Percentiles rank a stretch among this genome's conserved stretches.
Evolutionary conservation across 2,888 invertebrate species (phyloP).

Genomic region (Nowickia ferox): DNA sequence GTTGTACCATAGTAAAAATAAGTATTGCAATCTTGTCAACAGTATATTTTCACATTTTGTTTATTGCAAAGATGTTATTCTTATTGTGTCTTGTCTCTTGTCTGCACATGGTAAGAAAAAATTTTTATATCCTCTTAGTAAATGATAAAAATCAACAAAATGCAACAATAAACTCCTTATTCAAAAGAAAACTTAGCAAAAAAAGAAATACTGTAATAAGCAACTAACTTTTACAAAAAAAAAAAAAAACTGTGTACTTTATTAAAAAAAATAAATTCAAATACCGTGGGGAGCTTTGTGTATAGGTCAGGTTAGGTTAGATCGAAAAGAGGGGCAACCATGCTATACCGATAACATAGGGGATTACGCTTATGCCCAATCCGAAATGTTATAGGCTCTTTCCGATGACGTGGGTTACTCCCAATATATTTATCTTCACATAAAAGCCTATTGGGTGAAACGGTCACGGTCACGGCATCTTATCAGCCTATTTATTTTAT

Average conservation of each 20-base stretch:
- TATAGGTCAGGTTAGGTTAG: no score
- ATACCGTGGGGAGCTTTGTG: neutral
- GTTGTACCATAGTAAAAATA: slow-evolving; percentile 1
- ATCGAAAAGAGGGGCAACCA: no score
- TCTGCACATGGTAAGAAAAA: slow-evolving; percentile 16
- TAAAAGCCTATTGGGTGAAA: no score
- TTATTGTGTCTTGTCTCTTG: slow-evolving; percentile 14
- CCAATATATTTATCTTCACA: no score
- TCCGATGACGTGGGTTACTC: no score
- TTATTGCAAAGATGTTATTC: slow-evolving; percentile 23
- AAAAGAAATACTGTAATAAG: neutral
- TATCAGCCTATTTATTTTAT: no score
- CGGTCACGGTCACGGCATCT: no score
- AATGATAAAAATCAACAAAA: slow-evolving; percentile 69
- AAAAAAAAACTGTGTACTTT: neutral
- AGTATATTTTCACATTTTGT: slow-evolving; percentile 35
- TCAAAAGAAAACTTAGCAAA: slow-evolving; percentile 30
- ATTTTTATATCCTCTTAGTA: slow-evolving; percentile 55
- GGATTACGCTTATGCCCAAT: no score
- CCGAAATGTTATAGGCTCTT: no score
- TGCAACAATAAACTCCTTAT: slow-evolving; percentile 46
- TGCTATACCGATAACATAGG: no score
- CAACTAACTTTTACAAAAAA: slow-evolving; percentile 19
- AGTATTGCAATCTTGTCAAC: slow-evolving; percentile 18
- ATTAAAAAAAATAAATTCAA: neutral